phyloP scores from a whole-genome alignment of 2,113 vertebrate genomes.

The Oncorhynchus gorbuscha region DNA sequence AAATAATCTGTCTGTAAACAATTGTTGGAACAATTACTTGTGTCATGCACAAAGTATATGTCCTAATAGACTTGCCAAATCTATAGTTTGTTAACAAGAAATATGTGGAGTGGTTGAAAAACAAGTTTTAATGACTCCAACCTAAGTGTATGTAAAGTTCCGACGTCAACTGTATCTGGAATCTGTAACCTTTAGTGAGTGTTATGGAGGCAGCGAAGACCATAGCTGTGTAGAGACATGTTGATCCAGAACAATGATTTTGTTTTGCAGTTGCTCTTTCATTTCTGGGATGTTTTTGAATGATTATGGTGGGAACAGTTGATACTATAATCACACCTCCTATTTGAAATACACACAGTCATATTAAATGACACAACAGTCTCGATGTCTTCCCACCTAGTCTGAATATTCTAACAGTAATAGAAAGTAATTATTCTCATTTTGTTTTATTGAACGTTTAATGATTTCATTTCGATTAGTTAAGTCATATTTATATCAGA shows the following conservation, averaged over 20 bases:
- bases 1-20: no score
- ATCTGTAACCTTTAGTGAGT: conserved; percentile 16
- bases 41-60: no score
- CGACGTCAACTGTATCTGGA: not conserved
- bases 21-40: no score
- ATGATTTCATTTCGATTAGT: not conserved
- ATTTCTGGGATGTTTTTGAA: conserved; percentile 14
- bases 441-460: not conserved
- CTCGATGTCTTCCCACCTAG: no score
- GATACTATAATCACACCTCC: not conserved
- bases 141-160: no score
- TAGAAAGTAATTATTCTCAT: not conserved
- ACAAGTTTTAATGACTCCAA: no score
- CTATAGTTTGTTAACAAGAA: no score
- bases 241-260: conserved; percentile 15
- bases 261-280: not conserved
- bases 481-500: no score
- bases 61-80: no score
- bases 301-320: conserved; percentile 5
- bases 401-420: no score
- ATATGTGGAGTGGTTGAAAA: no score
- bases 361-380: not conserved
- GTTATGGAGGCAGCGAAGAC: conserved; percentile 24
- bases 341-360: not conserved
- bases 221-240: not conserved